Evolutionary conservation across 2,888 invertebrate genomes (phyloP).

Genomic region (Zygogramma bicolorata): DNA sequence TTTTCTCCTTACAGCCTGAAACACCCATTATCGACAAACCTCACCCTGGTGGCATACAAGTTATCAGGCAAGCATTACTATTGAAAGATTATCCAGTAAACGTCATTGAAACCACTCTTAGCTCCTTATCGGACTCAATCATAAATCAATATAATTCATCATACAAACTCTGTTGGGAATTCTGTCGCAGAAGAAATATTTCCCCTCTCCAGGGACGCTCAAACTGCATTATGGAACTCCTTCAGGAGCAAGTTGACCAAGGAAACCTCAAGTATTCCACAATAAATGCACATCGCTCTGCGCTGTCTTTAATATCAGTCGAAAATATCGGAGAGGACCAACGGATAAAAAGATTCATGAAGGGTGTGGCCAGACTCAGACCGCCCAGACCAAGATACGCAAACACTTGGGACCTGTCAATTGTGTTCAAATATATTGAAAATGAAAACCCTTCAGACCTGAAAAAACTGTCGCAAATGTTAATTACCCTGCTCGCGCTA

Average conservation of each 20-base stretch:
- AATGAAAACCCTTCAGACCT: conserved; percentile 6
- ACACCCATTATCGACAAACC: too few species aligned
- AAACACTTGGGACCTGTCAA: conserved; percentile 21
- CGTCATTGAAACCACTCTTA: too few species aligned
- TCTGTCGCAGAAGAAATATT: not conserved
- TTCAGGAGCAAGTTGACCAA: not conserved
- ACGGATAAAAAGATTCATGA: conserved; percentile 9
- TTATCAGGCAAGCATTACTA: too few species aligned
- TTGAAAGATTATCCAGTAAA: too few species aligned
- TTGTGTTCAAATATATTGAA: not conserved
- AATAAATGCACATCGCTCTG: conserved; percentile 10
- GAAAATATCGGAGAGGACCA: not conserved
- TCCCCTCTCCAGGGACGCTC: not conserved
- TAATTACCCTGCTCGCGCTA: conserved; percentile 24
- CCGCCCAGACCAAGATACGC: conserved; percentile 18
- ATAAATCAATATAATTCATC: not conserved
- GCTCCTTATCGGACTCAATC: not conserved
- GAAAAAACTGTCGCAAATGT: conserved; percentile 14
- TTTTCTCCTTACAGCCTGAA: too few species aligned
- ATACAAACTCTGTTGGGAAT: not conserved
- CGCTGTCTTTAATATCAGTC: not conserved
- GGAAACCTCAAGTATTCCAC: not conserved
- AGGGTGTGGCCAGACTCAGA: conserved; percentile 13
- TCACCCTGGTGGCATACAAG: too few species aligned
- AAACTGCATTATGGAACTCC: not conserved